Conservation (phyloP, 2,113 vertebrate genomes). For the Stercorarius parasiticus region DNA sequence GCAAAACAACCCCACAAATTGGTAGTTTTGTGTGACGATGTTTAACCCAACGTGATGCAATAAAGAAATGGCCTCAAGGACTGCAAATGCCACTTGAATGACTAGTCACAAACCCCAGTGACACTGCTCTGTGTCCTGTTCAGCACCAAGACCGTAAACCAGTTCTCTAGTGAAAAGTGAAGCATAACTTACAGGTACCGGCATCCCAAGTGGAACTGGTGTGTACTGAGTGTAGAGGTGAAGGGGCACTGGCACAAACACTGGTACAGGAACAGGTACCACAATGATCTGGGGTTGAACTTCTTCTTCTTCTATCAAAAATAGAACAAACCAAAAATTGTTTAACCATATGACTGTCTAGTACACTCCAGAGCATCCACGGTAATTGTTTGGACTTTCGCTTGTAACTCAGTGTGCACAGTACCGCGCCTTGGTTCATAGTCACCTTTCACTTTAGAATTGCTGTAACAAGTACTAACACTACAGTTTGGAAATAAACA, state of each 20-base stretch:
- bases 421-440: neutral
- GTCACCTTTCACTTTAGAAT: neutral
- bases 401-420: neutral
- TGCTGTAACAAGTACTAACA: neutral
- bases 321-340: neutral
- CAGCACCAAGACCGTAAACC: neutral
- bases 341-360: neutral
- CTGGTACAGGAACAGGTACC: slow-evolving; percentile 91
- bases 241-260: slow-evolving; percentile 93
- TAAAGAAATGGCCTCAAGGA: neutral
- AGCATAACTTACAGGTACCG: slow-evolving; percentile 85
- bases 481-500: neutral
- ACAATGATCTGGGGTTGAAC: slow-evolving; percentile 79
- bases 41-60: neutral
- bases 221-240: slow-evolving; percentile 92
- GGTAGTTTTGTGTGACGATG: neutral
- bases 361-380: neutral
- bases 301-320: slow-evolving; percentile 59
- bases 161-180: neutral
- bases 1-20: neutral
- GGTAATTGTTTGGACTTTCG: neutral
- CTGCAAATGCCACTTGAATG: neutral
- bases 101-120: neutral
- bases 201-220: slow-evolving; percentile 86
- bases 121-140: neutral